A percentile compares a stretch with the other conserved stretches of the same genome.
Evolutionary conservation across 2,888 invertebrate genomes (phyloP).

Genomic region (Drosophila affinis): DNA sequence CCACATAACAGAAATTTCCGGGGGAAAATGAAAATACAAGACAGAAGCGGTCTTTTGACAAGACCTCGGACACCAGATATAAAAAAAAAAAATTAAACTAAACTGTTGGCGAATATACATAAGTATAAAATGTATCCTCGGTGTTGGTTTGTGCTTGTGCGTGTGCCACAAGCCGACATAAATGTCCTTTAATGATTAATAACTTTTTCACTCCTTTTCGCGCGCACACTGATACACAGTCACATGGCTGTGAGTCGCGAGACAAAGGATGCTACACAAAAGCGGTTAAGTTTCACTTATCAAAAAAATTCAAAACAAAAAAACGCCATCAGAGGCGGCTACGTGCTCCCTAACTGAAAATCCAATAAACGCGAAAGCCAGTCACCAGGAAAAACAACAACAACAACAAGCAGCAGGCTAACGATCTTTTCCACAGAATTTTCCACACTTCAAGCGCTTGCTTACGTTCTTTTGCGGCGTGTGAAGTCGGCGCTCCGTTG

Average conservation of each 20-base stretch:
- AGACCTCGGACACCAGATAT: conserved; percentile 17
- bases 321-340: background rate
- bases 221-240: conserved; percentile 35
- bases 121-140: background rate
- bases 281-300: conserved; percentile 59
- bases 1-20: too few species aligned
- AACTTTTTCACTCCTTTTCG: conserved; percentile 70
- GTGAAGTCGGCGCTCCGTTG: conserved; percentile 18
- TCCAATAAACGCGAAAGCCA: background rate
- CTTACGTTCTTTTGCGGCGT: conserved; percentile 46
- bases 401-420: conserved; percentile 38
- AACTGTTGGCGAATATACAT: conserved; percentile 51
- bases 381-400: conserved; percentile 9
- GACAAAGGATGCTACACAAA: conserved; percentile 35
- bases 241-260: background rate
- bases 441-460: conserved; percentile 2
- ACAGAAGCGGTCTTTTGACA: conserved; percentile 10
- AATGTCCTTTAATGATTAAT: conserved; percentile 76
- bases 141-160: conserved; percentile 27
- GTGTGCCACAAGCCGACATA: conserved; percentile 60
- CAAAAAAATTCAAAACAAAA: conserved; percentile 45
- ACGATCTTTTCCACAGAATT: conserved; percentile 56
- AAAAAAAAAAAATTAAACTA: conserved; percentile 41
- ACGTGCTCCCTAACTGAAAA: background rate
- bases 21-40: conserved; percentile 23